phyloP scores from a whole-genome alignment of 2,888 invertebrate genomes.

The Plebejus melissa region DNA sequence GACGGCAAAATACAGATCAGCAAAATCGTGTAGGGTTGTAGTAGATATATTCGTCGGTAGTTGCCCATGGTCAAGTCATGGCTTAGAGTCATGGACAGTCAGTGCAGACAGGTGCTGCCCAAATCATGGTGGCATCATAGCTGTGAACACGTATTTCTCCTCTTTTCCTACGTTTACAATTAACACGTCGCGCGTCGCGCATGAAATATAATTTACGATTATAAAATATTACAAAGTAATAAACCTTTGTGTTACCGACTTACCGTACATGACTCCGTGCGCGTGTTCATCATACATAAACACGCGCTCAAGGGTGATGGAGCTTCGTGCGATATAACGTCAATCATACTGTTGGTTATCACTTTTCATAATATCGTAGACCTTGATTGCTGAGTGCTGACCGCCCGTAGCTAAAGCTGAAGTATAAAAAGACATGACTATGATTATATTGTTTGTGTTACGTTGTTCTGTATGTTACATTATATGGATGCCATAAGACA shows the following conservation, averaged over 20 bases:
- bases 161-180: background rate
- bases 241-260: background rate
- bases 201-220: background rate
- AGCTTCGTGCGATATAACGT: slow-evolving; percentile 10
- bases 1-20: background rate
- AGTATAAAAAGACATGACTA: background rate
- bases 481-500: no score
- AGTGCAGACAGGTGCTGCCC: no score
- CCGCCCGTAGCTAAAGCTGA: background rate
- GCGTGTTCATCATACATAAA: slow-evolving; percentile 8
- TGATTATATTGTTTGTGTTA: background rate
- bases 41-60: background rate
- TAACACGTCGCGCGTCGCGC: slow-evolving; percentile 6
- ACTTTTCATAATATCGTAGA: background rate
- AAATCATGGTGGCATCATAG: no score
- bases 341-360: slow-evolving; percentile 11
- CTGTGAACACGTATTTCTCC: background rate
- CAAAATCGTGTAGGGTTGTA: background rate
- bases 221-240: slow-evolving; percentile 5
- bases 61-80: background rate
- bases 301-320: background rate
- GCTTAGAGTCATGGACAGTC: no score
- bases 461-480: background rate
- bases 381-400: background rate
- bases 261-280: background rate